Evolutionary conservation across 2,797 vertebrate genomes (phyloP).

Genomic region (Naso thynnoides): DNA sequence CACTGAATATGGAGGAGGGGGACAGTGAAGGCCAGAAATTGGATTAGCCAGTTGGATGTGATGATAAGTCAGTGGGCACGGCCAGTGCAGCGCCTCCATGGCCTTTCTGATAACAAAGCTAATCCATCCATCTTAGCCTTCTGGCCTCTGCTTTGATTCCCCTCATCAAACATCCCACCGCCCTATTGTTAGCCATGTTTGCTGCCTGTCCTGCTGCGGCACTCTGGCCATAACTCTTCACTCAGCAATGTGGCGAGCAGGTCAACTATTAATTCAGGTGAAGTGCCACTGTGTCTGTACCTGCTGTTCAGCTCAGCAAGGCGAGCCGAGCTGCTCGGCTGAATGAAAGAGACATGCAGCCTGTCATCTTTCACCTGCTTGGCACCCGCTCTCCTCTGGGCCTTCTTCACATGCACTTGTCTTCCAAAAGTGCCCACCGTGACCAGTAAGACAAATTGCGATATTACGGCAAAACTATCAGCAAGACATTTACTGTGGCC

Average conservation of each 20-base stretch:
- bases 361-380: constrained; percentile 80
- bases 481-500: constrained; percentile 76
- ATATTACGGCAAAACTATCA: constrained; percentile 78
- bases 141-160: constrained; percentile 69
- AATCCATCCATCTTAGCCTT: constrained; percentile 79
- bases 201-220: constrained; percentile 63
- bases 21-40: constrained; percentile 55
- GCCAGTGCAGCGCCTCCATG: constrained; percentile 49
- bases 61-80: constrained; percentile 65
- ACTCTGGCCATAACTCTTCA: constrained; percentile 70
- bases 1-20: constrained; percentile 35
- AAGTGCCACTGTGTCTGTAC: constrained; percentile 70
- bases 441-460: constrained; percentile 77
- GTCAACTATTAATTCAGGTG: constrained; percentile 80
- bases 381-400: constrained; percentile 66
- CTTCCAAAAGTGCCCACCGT: constrained; percentile 74
- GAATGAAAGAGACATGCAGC: constrained; percentile 66
- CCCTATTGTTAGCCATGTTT: constrained; percentile 71
- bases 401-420: constrained; percentile 71
- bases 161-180: constrained; percentile 75
- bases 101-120: constrained; percentile 74
- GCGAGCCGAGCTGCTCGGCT: constrained; percentile 22
- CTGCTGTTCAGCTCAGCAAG: constrained; percentile 72
- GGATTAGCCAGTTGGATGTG: constrained; percentile 71
- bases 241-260: constrained; percentile 56